A percentile compares a stretch with the other conserved stretches of the same genome.
Evolutionary conservation across 2,113 vertebrate genomes (phyloP).

Genomic region (Emydura subglobosa): DNA sequence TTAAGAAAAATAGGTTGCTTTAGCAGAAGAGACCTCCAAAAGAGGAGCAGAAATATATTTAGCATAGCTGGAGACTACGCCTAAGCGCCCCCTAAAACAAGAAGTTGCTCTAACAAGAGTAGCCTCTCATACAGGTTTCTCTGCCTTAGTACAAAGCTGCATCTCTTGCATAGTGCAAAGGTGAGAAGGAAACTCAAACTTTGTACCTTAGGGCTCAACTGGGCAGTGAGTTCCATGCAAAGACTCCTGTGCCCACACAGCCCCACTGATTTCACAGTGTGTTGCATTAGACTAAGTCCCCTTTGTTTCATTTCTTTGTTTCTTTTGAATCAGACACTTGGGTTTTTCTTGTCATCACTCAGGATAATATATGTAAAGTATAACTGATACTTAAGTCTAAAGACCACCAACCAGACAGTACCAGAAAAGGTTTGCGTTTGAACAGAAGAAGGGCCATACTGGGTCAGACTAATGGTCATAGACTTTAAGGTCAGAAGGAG

Average conservation of each 20-base stretch:
- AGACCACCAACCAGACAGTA: not conserved
- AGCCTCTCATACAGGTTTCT: not conserved
- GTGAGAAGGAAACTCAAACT: accelerated
- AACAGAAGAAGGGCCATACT: not conserved
- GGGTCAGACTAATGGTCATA: not conserved
- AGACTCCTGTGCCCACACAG: not conserved
- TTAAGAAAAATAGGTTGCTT: not conserved
- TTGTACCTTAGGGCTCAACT: not conserved
- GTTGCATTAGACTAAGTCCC: not conserved
- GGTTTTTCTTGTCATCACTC: not conserved
- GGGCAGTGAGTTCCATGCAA: not conserved
- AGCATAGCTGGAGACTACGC: not conserved
- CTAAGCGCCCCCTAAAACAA: not conserved
- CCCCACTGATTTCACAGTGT: not conserved
- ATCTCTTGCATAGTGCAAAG: accelerated
- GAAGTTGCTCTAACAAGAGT: not conserved
- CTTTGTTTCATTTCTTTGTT: not conserved
- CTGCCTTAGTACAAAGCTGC: not conserved
- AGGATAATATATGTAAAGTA: not conserved
- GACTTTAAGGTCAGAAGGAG: not conserved
- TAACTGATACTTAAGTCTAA: not conserved
- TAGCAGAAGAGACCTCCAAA: not conserved
- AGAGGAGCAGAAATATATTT: not conserved
- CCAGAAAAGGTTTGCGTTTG: not conserved
- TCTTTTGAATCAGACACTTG: not conserved